phyloP scores from a whole-genome alignment of 2,797 vertebrate genomes.

The Anguilla obscura region DNA sequence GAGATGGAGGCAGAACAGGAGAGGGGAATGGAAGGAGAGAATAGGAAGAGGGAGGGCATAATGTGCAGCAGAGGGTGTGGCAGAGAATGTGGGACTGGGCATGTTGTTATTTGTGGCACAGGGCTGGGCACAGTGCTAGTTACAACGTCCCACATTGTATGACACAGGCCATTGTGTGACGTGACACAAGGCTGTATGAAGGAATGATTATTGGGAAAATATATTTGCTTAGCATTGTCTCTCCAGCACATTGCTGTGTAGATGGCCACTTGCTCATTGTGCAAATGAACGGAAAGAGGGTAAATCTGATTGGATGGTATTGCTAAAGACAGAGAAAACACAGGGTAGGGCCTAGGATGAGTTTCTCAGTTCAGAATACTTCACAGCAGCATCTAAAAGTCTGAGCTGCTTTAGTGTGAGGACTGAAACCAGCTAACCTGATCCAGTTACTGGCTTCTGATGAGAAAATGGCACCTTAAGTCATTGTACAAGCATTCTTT shows the following conservation, averaged over 20 bases:
- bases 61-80: not conserved
- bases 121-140: not conserved
- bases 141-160: not conserved
- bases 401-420: constrained; percentile 13
- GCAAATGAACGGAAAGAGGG: not conserved
- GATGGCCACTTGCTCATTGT: not conserved
- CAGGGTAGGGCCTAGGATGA: not conserved
- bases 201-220: not conserved
- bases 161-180: not conserved
- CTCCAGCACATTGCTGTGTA: not conserved
- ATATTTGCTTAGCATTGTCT: not conserved
- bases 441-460: constrained; percentile 7
- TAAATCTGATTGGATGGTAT: not conserved
- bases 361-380: not conserved
- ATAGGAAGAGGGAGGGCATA: not conserved
- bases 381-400: not conserved
- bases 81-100: not conserved
- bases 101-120: not conserved
- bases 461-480: constrained; percentile 3
- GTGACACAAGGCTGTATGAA: not conserved
- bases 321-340: not conserved
- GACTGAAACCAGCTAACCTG: not conserved
- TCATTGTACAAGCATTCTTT: constrained; percentile 1
- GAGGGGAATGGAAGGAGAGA: not conserved
- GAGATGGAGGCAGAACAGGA: not conserved